A percentile compares a stretch with the other conserved stretches of the same genome.
phyloP scores from a whole-genome alignment of 92 coral and sea anemone species.

The Epizoanthus fatuus region DNA sequence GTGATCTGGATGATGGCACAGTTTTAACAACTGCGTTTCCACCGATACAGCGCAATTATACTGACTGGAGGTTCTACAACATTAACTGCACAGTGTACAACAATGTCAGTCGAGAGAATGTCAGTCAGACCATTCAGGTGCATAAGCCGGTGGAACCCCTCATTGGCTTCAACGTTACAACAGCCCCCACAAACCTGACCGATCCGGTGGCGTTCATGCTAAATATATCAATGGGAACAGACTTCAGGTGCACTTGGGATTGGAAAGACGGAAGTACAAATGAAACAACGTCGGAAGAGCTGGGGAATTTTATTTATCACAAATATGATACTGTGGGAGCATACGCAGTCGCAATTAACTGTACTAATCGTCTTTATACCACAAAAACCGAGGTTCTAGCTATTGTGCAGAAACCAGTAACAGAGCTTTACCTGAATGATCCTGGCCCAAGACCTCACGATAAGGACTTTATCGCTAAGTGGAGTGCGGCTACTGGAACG shows the following conservation, averaged over 20 bases:
- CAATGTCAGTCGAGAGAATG: slow-evolving; percentile 83
- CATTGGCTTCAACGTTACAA: slow-evolving; percentile 67
- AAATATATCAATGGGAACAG: slow-evolving; percentile 85
- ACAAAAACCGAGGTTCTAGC: slow-evolving; percentile 64
- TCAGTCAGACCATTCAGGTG: slow-evolving; percentile 70
- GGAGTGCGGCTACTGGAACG: slow-evolving; percentile 72
- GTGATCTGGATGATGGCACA: slow-evolving; percentile 85
- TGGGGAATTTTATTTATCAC: slow-evolving; percentile 75
- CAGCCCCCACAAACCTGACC: slow-evolving; percentile 80
- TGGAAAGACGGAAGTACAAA: slow-evolving; percentile 66
- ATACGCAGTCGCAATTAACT: slow-evolving; percentile 65
- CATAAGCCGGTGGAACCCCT: slow-evolving; percentile 91
- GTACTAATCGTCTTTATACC: slow-evolving; percentile 88
- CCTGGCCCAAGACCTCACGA: slow-evolving; percentile 66
- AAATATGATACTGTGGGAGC: slow-evolving; percentile 75
- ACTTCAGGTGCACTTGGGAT: slow-evolving; percentile 87
- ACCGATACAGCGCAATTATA: slow-evolving; percentile 55
- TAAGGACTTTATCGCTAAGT: slow-evolving; percentile 39
- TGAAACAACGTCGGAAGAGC: slow-evolving; percentile 64
- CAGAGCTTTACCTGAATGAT: slow-evolving; percentile 42
- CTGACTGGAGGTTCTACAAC: slow-evolving; percentile 61
- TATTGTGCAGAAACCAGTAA: slow-evolving; percentile 84
- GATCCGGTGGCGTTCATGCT: slow-evolving; percentile 80
- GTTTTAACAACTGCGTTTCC: slow-evolving; percentile 21
- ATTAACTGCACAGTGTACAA: slow-evolving; percentile 74